These are phyloP conservation scores for Falco peregrinus DNA, from an alignment of 2,797 vertebrate species.

Conservation along the genomic window DNA sequence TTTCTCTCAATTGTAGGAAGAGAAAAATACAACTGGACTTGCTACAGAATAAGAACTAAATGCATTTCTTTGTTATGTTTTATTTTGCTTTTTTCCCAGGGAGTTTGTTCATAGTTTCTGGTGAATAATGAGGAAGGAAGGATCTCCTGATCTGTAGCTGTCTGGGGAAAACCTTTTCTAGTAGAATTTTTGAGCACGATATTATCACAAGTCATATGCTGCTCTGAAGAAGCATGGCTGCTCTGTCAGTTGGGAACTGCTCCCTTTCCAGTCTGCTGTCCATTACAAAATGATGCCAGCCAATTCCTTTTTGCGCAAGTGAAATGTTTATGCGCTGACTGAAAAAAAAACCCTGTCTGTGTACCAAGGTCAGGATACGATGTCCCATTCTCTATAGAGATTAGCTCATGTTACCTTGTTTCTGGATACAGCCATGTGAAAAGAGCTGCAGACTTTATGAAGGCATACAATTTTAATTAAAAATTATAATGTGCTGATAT, in stretches of 20 bases:
- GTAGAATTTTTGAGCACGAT: background rate
- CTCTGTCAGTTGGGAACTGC: background rate
- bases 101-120: background rate
- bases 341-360: background rate
- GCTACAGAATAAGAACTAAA: background rate
- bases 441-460: background rate
- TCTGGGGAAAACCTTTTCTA: background rate
- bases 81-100: background rate
- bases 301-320: background rate
- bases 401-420: background rate
- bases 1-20: background rate
- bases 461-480: background rate
- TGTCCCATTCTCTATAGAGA: background rate
- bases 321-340: background rate
- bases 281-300: background rate
- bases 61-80: background rate
- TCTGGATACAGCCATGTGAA: background rate
- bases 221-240: background rate
- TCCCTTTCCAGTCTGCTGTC: background rate
- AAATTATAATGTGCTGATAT: background rate
- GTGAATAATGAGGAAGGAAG: background rate
- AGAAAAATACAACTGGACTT: background rate
- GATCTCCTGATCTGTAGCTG: background rate
- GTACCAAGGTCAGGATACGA: background rate
- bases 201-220: background rate